phyloP scores from a whole-genome alignment of 2,797 vertebrate species.

The Poeciliopsis infans region DNA sequence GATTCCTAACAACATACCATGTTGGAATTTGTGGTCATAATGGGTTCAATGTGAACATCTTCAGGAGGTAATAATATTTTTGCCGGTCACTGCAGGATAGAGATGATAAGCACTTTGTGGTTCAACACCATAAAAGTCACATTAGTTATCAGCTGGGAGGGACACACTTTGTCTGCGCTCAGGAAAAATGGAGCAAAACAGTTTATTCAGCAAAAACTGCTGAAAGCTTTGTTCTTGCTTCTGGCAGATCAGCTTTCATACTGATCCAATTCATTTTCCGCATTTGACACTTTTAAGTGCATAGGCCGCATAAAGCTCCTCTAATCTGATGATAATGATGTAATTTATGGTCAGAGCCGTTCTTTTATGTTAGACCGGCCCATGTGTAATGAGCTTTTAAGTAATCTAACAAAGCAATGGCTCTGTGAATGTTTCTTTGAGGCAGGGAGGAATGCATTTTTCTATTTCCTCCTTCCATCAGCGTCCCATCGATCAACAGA shows the following conservation, averaged over 20 bases:
- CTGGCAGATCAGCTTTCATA: neutral
- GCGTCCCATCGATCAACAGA: neutral
- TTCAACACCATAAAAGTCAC: neutral
- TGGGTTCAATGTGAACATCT: neutral
- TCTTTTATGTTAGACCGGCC: neutral
- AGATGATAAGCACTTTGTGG: neutral
- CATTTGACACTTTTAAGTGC: neutral
- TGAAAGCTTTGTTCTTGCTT: neutral
- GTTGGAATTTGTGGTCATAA: neutral
- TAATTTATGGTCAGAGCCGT: constrained; percentile 1
- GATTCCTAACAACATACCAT: neutral
- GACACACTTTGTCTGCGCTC: neutral
- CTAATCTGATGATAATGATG: neutral
- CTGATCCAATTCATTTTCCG: neutral
- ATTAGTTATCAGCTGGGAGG: neutral
- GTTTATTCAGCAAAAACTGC: neutral
- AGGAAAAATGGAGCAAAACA: neutral
- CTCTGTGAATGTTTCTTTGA: neutral
- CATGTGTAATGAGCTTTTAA: constrained; percentile 5
- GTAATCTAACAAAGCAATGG: neutral
- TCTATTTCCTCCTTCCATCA: neutral
- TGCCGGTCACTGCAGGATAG: neutral
- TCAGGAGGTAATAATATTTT: neutral
- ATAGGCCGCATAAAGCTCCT: neutral
- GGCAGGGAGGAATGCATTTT: neutral